phyloP scores from a whole-genome alignment of 2,888 invertebrate genomes.

The Drosophila melanocephala region DNA sequence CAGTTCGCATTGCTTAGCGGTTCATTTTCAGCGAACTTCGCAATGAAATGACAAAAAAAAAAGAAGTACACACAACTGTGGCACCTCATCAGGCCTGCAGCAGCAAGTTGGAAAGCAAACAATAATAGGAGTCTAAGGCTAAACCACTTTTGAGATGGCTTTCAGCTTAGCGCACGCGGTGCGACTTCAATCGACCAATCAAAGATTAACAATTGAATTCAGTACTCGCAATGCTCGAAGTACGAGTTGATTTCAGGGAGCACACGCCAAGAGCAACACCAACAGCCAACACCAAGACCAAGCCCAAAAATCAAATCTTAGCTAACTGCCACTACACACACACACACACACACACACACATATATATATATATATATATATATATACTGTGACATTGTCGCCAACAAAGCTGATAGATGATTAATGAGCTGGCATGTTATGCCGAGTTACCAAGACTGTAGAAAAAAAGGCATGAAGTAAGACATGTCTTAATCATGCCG shows the following conservation, averaged over 20 bases:
- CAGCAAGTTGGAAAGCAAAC: conserved; percentile 3
- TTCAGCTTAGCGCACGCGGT: conserved; percentile 70
- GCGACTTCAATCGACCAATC: conserved; percentile 74
- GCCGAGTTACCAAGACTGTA: conserved; percentile 40
- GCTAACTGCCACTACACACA: conserved; percentile 36
- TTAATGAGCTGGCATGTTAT: conserved; percentile 72
- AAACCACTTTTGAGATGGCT: conserved; percentile 71
- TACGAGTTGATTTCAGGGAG: conserved; percentile 40
- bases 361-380: conserved; percentile 35
- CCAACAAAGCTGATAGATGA: conserved; percentile 76
- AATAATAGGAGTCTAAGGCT: conserved; percentile 37
- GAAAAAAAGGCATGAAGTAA: neutral
- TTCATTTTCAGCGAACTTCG: conserved; percentile 3
- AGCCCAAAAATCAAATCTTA: conserved; percentile 56
- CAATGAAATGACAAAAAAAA: conserved; percentile 20
- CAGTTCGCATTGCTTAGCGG: conserved; percentile 1
- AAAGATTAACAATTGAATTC: conserved; percentile 62
- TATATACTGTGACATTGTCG: conserved; percentile 70
- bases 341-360: conserved; percentile 15
- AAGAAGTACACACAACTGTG: neutral
- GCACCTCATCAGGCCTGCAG: conserved; percentile 16
- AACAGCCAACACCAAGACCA: conserved; percentile 39
- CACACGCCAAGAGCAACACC: conserved; percentile 60
- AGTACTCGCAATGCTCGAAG: conserved; percentile 20
- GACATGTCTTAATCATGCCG: neutral